These are phyloP conservation scores for Cherax quadricarinatus DNA, from an alignment of 1,140 invertebrate species.

Conservation along the genomic window DNA sequence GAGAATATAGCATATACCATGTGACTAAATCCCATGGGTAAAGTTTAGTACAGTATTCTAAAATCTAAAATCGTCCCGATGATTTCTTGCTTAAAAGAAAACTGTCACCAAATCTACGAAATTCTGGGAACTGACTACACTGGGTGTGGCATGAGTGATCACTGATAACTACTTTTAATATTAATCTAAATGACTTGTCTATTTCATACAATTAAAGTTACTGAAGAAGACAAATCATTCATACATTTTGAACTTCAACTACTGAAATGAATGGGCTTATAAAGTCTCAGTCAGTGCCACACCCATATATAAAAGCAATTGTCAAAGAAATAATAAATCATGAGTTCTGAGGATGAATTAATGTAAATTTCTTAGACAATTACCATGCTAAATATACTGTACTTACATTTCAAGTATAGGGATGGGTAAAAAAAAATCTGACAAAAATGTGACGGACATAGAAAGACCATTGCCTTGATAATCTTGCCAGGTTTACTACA, in stretches of 20 bases:
- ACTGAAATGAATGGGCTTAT: slow-evolving; percentile 7
- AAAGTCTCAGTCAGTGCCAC: neutral
- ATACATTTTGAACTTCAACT: neutral
- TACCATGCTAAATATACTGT: neutral
- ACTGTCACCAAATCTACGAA: slow-evolving; percentile 3
- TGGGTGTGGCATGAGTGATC: neutral
- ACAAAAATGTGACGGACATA: slow-evolving; percentile 9
- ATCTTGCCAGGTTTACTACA: neutral
- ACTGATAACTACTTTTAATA: neutral
- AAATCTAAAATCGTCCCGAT: neutral
- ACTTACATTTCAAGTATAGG: neutral
- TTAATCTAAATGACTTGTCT: neutral
- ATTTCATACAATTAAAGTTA: neutral
- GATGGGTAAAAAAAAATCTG: neutral
- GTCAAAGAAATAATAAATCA: neutral
- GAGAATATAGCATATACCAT: neutral
- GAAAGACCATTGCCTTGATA: slow-evolving; percentile 21
- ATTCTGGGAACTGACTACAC: neutral
- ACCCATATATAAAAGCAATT: neutral
- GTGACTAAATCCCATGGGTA: neutral
- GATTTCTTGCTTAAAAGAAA: neutral
- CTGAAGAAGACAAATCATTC: neutral
- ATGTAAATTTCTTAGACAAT: neutral
- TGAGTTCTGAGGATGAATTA: neutral
- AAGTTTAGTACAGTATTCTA: neutral